A percentile compares a stretch with the other conserved stretches of the same genome.
Evolutionary conservation across 2,888 invertebrate species (phyloP).

Genomic region (Didymodactylos carnosus): DNA sequence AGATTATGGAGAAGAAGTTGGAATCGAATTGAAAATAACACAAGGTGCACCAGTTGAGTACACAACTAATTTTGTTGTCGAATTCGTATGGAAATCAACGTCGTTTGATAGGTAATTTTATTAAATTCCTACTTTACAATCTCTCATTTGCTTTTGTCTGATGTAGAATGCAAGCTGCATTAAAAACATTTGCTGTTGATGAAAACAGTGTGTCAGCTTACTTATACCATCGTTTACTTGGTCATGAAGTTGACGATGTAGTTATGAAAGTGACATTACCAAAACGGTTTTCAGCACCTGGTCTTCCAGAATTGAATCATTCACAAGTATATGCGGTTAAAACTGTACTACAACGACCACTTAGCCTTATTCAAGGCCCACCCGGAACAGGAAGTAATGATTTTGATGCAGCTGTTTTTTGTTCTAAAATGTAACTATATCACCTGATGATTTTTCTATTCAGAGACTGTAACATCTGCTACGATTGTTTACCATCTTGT

Average conservation of each 20-base stretch:
- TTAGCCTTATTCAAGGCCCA: constrained; percentile 73
- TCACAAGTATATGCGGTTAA: constrained; percentile 91
- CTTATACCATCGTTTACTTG: constrained; percentile 84
- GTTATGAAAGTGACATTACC: constrained; percentile 73
- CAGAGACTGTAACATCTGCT: constrained; percentile 96
- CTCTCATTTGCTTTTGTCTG: too few relatives aligned
- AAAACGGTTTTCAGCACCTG: constrained; percentile 87
- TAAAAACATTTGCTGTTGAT: constrained; percentile 83
- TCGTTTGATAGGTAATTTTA: constrained; percentile 63
- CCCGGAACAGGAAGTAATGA: constrained; percentile 9
- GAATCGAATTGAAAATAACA: constrained; percentile 76
- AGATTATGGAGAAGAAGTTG: constrained; percentile 87
- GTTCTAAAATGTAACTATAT: too few relatives aligned
- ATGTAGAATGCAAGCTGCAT: constrained; percentile 71
- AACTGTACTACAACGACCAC: constrained; percentile 79
- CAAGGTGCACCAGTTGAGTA: constrained; percentile 78
- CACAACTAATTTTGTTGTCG: constrained; percentile 82
- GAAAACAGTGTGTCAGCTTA: constrained; percentile 87
- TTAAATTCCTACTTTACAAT: too few relatives aligned
- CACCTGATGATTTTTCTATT: too few relatives aligned
- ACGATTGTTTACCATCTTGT: constrained; percentile 95
- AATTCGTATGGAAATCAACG: constrained; percentile 97
- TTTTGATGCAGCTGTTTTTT: too few relatives aligned
- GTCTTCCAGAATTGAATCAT: constrained; percentile 85
- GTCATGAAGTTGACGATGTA: constrained; percentile 58